These are phyloP conservation scores for Lasioglossum marginatum DNA, from an alignment of 2,888 invertebrate species.

Conservation along the genomic window DNA sequence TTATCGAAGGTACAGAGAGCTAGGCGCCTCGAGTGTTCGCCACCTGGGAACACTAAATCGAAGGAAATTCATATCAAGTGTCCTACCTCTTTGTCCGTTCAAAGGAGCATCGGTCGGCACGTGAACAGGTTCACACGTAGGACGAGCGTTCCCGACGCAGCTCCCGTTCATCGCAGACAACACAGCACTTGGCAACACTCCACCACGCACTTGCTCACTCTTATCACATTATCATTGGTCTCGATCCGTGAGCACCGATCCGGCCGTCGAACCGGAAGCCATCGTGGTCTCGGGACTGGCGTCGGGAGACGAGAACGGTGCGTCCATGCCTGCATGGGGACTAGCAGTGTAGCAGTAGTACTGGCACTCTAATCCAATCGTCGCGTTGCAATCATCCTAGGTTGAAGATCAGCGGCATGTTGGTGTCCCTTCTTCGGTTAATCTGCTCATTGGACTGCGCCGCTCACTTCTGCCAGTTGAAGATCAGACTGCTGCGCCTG, in stretches of 20 bases:
- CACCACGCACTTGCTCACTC: background rate
- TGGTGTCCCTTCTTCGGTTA: slow-evolving; percentile 76
- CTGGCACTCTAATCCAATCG: background rate
- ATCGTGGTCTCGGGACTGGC: background rate
- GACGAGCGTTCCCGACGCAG: background rate
- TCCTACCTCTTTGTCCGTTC: slow-evolving; percentile 35
- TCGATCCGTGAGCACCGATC: background rate
- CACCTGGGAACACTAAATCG: background rate
- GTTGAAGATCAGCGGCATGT: slow-evolving; percentile 73
- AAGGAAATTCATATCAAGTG: slow-evolving; percentile 22
- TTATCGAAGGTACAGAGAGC: background rate
- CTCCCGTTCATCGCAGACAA: slow-evolving; percentile 9
- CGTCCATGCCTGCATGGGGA: background rate
- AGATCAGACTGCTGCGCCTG: slow-evolving; percentile 68
- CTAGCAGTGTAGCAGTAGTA: background rate
- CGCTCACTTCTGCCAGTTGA: slow-evolving; percentile 70
- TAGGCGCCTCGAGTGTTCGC: background rate
- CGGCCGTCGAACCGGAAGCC: background rate
- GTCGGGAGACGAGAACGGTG: background rate
- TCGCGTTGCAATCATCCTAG: slow-evolving; percentile 30
- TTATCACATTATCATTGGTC: background rate
- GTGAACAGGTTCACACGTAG: background rate
- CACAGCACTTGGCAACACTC: background rate
- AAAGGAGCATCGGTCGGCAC: background rate
- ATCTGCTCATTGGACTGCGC: slow-evolving; percentile 79